Evolutionary conservation across 1,140 invertebrate species (phyloP), one percentile per base, ranked within the genome.

Genomic region (Cyclargus thomasi): DNA sequence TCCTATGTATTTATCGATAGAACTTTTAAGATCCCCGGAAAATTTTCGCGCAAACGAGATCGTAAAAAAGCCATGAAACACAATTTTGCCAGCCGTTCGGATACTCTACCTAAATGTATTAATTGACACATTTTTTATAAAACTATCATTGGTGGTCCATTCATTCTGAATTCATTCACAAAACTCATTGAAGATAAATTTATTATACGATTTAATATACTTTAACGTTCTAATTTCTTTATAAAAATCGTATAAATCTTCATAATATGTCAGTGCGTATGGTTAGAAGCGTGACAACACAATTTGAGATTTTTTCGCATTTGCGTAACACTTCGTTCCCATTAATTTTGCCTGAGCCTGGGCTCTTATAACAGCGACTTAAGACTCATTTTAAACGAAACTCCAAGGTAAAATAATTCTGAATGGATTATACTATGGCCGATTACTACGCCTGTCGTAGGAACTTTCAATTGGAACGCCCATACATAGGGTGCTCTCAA

Each of bases 201-300:
- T 57, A 53, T 66, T 53, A 66, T 57, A 57, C 8, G 21, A 67
- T 47, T 59, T 39, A 59, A 67, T 67, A 67, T 63, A 63, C 53
- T 20, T 11, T 59, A 39, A 62, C 35, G 59, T 39, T 22, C n/a
- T 63, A 36, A 22, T 62, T 64, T 67, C 65, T 67, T 67, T 67
- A 67, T 67, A 47, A 67, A 67, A 67, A 39, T 62, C 65, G 29
- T 39, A 62, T 67, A 62, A 62, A 67, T 67, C 65, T 67, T 64
- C 36, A 29, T 23, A 67, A 67, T 55, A 57, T 62, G 29, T 55
- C 57, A 36, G 29, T 59, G 18, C 18, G 16, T 62, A 62, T 35
- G 29, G 39, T 65, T 23, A 53, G 59, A 29, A 62, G 29, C 39
- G 39, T 47, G 39, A 47, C 39, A 47, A 47, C 39, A 47, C 39